Evolutionary conservation across 2,797 vertebrate species (phyloP).

Genomic region (Anabacerthia variegaticeps): DNA sequence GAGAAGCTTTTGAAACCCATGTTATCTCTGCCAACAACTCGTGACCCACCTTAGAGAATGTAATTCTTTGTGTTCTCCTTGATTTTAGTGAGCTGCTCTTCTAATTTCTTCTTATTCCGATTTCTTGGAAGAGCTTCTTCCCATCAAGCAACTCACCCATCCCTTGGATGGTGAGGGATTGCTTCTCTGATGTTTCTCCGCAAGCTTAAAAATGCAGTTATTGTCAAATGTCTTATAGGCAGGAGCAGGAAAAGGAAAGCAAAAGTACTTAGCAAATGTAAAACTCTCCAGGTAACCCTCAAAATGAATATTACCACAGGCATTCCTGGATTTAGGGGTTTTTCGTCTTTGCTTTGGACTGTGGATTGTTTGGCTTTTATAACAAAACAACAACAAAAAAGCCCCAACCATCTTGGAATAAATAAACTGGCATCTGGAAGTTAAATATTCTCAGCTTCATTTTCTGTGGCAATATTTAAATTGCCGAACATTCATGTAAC

Average conservation of each 20-base stretch:
- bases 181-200: not conserved
- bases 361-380: not conserved
- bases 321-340: fast-evolving
- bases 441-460: conserved; percentile 25
- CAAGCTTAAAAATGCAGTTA: not conserved
- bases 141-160: not conserved
- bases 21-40: conserved; percentile 33
- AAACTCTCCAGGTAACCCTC: not conserved
- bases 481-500: not conserved
- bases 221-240: not conserved
- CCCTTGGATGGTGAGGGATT: not conserved
- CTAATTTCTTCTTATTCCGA: conserved; percentile 20
- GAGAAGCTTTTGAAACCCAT: conserved; percentile 13
- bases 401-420: not conserved
- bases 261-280: conserved; percentile 24
- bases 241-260: not conserved
- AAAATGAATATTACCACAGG: not conserved
- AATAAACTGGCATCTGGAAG: conserved; percentile 53
- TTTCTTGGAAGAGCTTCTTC: conserved; percentile 56
- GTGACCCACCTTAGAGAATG: not conserved
- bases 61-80: not conserved
- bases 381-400: not conserved
- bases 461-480: conserved; percentile 7
- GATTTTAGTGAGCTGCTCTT: conserved; percentile 45
- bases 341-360: not conserved